These are phyloP conservation scores for Labeo rohita DNA, from an alignment of 2,113 vertebrate genomes.

Conservation along the genomic window DNA sequence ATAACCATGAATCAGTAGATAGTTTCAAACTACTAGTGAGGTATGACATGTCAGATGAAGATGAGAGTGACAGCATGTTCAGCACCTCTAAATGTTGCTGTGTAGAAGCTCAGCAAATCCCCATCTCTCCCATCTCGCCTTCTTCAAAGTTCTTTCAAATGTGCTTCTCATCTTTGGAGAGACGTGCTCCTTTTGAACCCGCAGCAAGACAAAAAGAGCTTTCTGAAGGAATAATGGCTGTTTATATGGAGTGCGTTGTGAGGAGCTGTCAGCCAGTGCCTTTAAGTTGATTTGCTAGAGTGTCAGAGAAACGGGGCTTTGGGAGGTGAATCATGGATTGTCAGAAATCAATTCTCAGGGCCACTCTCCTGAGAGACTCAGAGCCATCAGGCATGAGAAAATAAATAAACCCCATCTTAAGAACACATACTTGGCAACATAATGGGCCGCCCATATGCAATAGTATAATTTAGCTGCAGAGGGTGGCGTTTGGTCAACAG, in stretches of 20 bases:
- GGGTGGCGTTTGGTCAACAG: slow-evolving; percentile 68
- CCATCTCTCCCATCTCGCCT: slow-evolving; percentile 27
- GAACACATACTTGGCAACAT: slow-evolving; percentile 71
- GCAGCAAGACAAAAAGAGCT: slow-evolving; percentile 71
- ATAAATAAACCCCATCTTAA: slow-evolving; percentile 76
- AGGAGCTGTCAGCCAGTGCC: slow-evolving; percentile 72
- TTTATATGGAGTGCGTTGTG: slow-evolving; percentile 72
- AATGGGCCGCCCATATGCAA: slow-evolving; percentile 66
- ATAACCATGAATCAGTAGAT: background rate
- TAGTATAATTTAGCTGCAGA: slow-evolving; percentile 70
- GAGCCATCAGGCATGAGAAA: slow-evolving; percentile 68
- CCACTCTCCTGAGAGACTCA: slow-evolving; percentile 69
- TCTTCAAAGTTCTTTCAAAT: slow-evolving; percentile 62
- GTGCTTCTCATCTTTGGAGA: slow-evolving; percentile 61
- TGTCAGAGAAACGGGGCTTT: slow-evolving; percentile 66
- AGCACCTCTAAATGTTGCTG: slow-evolving; percentile 50
- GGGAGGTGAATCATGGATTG: slow-evolving; percentile 74
- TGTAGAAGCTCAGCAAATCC: background rate
- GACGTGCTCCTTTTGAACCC: slow-evolving; percentile 66
- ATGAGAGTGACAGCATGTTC: slow-evolving; percentile 48
- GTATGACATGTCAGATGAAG: slow-evolving; percentile 34
- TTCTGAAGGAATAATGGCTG: slow-evolving; percentile 76
- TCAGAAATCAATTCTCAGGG: slow-evolving; percentile 79
- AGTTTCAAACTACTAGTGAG: slow-evolving; percentile 3
- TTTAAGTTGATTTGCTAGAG: slow-evolving; percentile 78